These are phyloP conservation scores for Bucorvus abyssinicus DNA, from an alignment of 2,797 vertebrate species.

Conservation along the genomic window DNA sequence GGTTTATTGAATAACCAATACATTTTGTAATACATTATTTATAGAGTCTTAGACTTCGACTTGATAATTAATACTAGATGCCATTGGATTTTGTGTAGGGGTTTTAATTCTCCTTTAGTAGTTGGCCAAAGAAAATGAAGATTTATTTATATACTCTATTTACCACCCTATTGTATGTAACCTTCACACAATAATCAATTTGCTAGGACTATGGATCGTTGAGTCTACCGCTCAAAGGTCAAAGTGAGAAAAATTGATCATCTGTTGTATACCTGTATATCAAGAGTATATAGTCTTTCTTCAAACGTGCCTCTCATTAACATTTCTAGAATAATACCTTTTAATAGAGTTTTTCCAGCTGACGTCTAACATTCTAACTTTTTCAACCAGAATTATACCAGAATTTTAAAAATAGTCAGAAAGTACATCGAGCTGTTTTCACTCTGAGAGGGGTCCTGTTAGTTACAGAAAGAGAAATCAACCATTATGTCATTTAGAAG, in stretches of 20 bases:
- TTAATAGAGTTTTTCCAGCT: slow-evolving; percentile 29
- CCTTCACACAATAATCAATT: slow-evolving; percentile 56
- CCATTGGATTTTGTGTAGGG: neutral
- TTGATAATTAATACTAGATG: neutral
- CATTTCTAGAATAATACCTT: slow-evolving; percentile 34
- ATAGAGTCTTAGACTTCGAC: neutral
- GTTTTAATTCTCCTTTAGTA: neutral
- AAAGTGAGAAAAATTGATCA: slow-evolving; percentile 58
- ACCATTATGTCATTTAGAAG: slow-evolving; percentile 73
- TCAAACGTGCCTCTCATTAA: slow-evolving; percentile 14
- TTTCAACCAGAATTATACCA: neutral
- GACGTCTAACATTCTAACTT: neutral
- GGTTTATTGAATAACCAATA: neutral
- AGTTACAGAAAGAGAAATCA: slow-evolving; percentile 75
- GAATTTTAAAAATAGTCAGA: slow-evolving; percentile 17
- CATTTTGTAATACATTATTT: neutral
- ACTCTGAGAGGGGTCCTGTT: slow-evolving; percentile 62
- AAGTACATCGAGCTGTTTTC: slow-evolving; percentile 44
- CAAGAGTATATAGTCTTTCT: slow-evolving; percentile 35
- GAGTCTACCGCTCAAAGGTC: slow-evolving; percentile 36
- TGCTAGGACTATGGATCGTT: slow-evolving; percentile 38
- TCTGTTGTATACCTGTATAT: slow-evolving; percentile 37
- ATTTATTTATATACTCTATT: slow-evolving; percentile 22
- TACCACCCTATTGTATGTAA: slow-evolving; percentile 31
- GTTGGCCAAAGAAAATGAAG: slow-evolving; percentile 34